Conservation (phyloP, 2,113 vertebrate genomes). For the Addax nasomaculatus region DNA sequence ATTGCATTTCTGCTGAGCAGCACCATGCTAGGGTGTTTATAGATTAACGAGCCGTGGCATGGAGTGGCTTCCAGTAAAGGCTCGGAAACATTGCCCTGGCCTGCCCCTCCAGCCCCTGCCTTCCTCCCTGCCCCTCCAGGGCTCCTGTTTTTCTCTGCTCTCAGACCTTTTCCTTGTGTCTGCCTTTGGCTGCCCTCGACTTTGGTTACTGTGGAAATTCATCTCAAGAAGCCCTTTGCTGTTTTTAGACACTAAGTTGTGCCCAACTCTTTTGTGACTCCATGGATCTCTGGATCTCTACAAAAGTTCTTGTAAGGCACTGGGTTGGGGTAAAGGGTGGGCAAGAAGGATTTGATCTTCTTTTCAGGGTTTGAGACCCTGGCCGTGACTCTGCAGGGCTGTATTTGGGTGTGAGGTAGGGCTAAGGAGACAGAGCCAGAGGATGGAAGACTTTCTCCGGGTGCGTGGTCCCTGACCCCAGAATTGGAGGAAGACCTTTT, state of each 20-base stretch:
- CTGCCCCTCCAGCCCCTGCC: accelerated
- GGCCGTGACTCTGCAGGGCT: neutral
- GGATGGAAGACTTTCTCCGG: neutral
- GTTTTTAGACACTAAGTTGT: neutral
- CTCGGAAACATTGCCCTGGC: accelerated
- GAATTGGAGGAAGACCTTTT: neutral
- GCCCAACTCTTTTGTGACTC: neutral
- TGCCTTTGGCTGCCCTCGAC: neutral
- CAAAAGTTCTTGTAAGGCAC: neutral
- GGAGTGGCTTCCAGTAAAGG: neutral
- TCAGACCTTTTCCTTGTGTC: neutral
- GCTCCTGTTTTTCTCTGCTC: neutral
- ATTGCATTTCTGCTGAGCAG: neutral
- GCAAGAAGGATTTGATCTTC: neutral
- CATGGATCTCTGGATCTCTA: neutral
- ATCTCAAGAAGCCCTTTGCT: neutral
- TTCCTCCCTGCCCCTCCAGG: neutral
- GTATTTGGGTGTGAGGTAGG: neutral
- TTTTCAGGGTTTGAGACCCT: neutral
- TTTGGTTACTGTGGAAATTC: neutral
- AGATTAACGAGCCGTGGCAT: neutral
- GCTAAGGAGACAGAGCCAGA: neutral
- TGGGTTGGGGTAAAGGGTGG: neutral
- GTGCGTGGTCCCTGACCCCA: neutral
- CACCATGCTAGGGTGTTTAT: neutral